Evolutionary conservation across 1,140 invertebrate species (phyloP), one percentile per base, ranked within the genome.

Genomic region (Adoxophyes honmai): DNA sequence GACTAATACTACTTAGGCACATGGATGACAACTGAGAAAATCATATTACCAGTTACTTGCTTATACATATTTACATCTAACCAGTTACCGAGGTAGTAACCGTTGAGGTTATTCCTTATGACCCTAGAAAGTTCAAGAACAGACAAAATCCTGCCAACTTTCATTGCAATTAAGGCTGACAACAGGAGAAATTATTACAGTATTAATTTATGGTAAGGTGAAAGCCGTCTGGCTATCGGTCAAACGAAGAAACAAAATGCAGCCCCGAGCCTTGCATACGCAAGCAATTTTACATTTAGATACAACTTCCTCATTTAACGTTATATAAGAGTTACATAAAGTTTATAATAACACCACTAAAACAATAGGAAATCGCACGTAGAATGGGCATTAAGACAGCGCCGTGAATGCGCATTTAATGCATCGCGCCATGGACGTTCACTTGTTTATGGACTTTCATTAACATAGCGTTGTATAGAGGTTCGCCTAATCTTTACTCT

Each of bases 291-390:
- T 48, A 28, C 7, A 48, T 10, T 6, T 9, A 48, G 10, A 48
- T 14, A 13, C 4, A 48, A 60, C 61, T 64, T 68, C 65, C 65
- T 68, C 14, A 39, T 64, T 60, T 59, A 55, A 55, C 33, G n/a
- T 64, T 61, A 42, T 34, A 52, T 34, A 63, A 67, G 14, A 14
- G 34, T 61, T 64, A 59, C 39, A 58, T 64, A 64, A 61, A 60
- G 16, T 48, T 48, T 48, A 66, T 56, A 48, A 60, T 64, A 58
- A 66, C 55, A 52, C 39, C 16, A 34, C 51, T 55, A 10, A 60
- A 64, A 67, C 61, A 64, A 67, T 68, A 61, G 64, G 42, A 28
- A 51, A 57, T 57, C 55, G 37, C 55, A 57, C 51, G 44, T 28
- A 37, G 21, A 7, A 39, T 44, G 39, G 18, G n/a, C 10, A 48